These are phyloP conservation scores for Petaurus breviceps DNA, from an alignment of 2,113 vertebrate genomes.

Conservation along the genomic window DNA sequence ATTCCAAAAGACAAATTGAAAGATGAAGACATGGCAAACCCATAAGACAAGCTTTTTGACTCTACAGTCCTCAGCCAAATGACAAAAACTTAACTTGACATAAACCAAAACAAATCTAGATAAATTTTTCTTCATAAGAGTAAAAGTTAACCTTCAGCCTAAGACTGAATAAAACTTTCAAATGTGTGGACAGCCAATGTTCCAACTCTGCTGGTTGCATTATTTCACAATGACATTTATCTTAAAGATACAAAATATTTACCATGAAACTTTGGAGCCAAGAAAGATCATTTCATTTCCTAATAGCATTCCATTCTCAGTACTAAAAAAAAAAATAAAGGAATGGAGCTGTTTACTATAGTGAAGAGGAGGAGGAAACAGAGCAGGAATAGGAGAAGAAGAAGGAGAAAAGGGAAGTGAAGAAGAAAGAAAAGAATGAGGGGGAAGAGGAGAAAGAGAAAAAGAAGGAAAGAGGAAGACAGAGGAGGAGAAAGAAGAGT, in stretches of 20 bases:
- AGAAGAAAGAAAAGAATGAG: neutral
- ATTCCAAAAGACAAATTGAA: neutral
- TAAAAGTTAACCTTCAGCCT: neutral
- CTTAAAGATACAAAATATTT: neutral
- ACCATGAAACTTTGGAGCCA: neutral
- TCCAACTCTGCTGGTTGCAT: no score
- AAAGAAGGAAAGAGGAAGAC: neutral
- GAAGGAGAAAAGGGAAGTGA: neutral
- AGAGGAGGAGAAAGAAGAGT: neutral
- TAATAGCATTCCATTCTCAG: neutral
- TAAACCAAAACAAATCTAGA: neutral
- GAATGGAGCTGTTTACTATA: neutral
- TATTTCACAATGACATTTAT: neutral
- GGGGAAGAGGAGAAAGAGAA: neutral
- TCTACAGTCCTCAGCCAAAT: neutral
- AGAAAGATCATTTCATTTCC: neutral
- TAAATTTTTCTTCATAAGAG: neutral
- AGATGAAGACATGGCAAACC: neutral
- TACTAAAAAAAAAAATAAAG: neutral
- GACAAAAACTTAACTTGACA: neutral
- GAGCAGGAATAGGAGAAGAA: neutral
- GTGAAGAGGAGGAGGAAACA: neutral
- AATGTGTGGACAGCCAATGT: no score
- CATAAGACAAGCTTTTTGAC: rapidly evolving
- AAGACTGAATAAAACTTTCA: neutral